Base-by-base conservation (phyloP, 2,888 invertebrate genomes). In the Pharmacophagus antenor region DNA sequence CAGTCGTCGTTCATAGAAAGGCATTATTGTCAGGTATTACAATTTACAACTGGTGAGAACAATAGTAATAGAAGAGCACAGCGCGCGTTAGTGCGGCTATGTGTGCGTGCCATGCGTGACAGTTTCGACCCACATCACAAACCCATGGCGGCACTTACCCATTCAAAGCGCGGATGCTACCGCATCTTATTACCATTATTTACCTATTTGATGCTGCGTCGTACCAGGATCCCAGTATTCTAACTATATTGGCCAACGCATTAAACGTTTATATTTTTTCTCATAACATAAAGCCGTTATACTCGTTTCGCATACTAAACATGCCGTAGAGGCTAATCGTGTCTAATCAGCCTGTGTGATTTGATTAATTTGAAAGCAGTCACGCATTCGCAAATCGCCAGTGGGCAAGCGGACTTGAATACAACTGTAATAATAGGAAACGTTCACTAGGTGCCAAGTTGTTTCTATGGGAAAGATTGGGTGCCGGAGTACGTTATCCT, bases 141-240 rank as follows among this genome's bases (percentile, higher is more conserved):
- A 65, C 65, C 66, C 66, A 55, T 63, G 52, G 66, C 67, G 70
- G 65, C 69, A 72, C 73, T 81, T 80, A 71, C 67, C 72, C 77
- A 85, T 86, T 82, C 85, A 77, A 73, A 69, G 62, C 72, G 70
- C 73, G 71, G 72, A 71, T 71, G 72, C 74, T 71, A 73, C 65
- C 71, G 81, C 74, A 85, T 84, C 72, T 82, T 77, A 81, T 85
- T 85, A 82, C 71, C 82, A 80, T 83, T 79, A 80, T 77, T 85
- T 79, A 77, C 71, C 66, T 70, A 76, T 72, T 70, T 73, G 75
- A 77, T 77, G 77, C 74, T 77, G 70, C 52, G 62, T 59, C 44
- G 51, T 27, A 25, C 44, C 49, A 37, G 52, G 50, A 60, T 58
- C 37, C 20, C 44, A 58, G 59, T 53, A 53, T 62, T 60, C 25